A percentile compares a stretch with the other conserved stretches of the same genome.
Conservation (phyloP, 1,140 invertebrate species). For the Heliconius himera region DNA sequence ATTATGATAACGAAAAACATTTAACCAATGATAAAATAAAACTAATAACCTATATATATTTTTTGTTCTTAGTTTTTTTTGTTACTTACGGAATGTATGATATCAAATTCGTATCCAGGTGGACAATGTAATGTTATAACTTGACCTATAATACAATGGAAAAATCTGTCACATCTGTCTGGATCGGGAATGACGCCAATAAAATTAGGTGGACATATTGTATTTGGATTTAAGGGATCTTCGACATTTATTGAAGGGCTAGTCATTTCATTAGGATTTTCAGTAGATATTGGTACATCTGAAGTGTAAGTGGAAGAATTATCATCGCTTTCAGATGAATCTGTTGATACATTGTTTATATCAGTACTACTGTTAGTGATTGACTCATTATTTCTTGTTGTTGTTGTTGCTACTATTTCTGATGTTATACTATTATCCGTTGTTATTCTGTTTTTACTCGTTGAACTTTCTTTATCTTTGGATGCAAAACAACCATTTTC, state of each 20-base stretch:
- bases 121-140: not conserved
- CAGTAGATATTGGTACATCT: not conserved
- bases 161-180: constrained; percentile 19
- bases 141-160: constrained; percentile 1
- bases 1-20: too few relatives aligned
- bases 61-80: too few relatives aligned
- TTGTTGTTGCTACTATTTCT: constrained; percentile 1
- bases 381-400: constrained; percentile 19
- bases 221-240: not conserved
- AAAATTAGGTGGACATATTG: constrained; percentile 14
- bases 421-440: constrained; percentile 1
- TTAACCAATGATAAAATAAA: too few relatives aligned
- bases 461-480: constrained; percentile 12
- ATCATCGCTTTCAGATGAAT: not conserved
- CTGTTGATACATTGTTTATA: not conserved
- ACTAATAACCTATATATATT: too few relatives aligned
- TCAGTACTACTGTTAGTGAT: constrained; percentile 10
- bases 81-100: not conserved
- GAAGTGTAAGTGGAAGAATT: not conserved
- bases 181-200: constrained; percentile 25
- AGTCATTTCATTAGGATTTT: not conserved
- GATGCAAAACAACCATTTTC: constrained; percentile 46
- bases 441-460: constrained; percentile 13
- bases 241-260: not conserved
- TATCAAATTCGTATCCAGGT: constrained; percentile 21